A percentile compares a stretch with the other conserved stretches of the same genome.
phyloP scores from a whole-genome alignment of 2,113 vertebrate genomes.

The Helogale parvula region DNA sequence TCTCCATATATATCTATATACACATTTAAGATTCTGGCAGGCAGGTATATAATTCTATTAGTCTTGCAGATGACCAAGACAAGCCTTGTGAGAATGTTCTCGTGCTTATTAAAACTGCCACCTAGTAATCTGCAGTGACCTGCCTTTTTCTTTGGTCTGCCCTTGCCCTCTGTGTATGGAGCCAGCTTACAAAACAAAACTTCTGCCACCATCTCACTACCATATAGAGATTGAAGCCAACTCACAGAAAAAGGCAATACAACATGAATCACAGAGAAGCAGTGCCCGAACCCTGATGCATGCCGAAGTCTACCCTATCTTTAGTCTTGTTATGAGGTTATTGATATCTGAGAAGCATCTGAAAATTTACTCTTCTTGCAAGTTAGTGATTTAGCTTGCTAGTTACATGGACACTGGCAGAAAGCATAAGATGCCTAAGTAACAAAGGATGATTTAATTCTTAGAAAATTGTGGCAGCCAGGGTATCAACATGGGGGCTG shows the following conservation, averaged over 20 bases:
- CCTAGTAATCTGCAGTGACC: background rate
- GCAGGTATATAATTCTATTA: background rate
- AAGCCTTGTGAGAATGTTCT: background rate
- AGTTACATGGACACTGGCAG: background rate
- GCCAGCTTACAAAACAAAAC: background rate
- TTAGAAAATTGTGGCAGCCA: background rate
- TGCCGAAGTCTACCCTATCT: no score
- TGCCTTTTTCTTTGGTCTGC: background rate
- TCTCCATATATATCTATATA: background rate
- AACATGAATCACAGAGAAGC: background rate
- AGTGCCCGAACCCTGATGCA: background rate
- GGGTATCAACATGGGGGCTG: background rate
- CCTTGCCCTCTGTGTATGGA: background rate
- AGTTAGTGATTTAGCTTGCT: background rate
- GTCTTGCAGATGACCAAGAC: background rate
- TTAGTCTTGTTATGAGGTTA: background rate
- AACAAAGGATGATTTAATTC: background rate
- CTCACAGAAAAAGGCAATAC: background rate
- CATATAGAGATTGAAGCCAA: no score
- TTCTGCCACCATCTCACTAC: background rate
- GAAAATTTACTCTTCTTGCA: background rate
- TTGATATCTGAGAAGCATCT: background rate
- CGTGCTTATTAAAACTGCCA: background rate
- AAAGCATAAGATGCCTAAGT: background rate
- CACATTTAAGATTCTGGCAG: background rate